Evolutionary conservation across 1,140 invertebrate species (phyloP), one percentile per base, ranked within the genome.

Genomic region (Bombus cullumanus): DNA sequence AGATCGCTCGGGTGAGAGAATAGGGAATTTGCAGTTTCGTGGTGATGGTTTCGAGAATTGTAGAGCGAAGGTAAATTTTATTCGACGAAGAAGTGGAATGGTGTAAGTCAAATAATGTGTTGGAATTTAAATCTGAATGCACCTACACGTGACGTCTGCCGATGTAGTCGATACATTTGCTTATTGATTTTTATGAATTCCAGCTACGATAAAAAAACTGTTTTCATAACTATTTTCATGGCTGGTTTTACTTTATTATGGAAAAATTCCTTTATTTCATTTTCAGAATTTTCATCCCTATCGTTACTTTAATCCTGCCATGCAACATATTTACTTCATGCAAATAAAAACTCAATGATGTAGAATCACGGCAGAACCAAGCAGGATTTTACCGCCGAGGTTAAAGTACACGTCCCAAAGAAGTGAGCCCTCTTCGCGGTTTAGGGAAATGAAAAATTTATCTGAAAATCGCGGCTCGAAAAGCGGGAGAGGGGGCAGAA

Each of bases 381-480:
- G 28, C 12, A 62, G 18, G 28, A 71, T 71, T 71, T 31, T 41
- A 71, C 6, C 25, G 25, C 10, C 3, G 37, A 4, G 31, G 43
- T 74, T 74, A 74, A 75, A 74, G 31, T 31, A 43, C 28, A 22
- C 28, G 15, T 4, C 15, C 2, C 1, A 31, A 22, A 64, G 28
- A 31, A 57, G 5, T 8, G 3, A 59, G 37, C 22, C 31, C 62
- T 64, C 18, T 28, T 31, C 4, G 13, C 41, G 37, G 25, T 34
- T 1, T 5, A 39, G 39, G 4, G 57, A 72, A 37, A 85, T 80
- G 37, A 85, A 85, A 85, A 85, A 80, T 85, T 79, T 79, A 85
- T 85, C 76, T 72, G 57, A 6, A 72, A 85, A 85, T 80, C 76
- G 53, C 66, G 66, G 37, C 39, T 69, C 5, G 73, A 68, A 66